Base-by-base conservation (phyloP, 1,140 invertebrate genomes). In the Drosophila nebulosa region DNA sequence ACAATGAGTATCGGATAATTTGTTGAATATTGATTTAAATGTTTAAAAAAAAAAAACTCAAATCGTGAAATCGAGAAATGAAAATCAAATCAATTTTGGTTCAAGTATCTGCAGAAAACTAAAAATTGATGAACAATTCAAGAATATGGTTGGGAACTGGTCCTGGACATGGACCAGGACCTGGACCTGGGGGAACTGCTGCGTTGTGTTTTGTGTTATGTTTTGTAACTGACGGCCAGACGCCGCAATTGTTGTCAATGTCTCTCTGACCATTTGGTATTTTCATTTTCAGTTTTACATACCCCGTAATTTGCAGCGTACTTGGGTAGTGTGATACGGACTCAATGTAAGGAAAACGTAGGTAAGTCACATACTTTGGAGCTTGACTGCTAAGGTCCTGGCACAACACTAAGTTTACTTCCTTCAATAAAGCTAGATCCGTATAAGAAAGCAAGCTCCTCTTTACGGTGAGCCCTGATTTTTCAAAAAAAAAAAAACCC, bases 61-160 rank as follows among this genome's bases (percentile, higher is more conserved):
- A 9, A 56, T 16, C 10, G 39, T 58, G 32, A 21, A 24, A 12
- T 63, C 10, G 42, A 30, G 60, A 63, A 69, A 64, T 71, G 57
- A 42, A 70, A 77, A 77, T 71, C 57, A 24, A 66, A 63, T 78
- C 63, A 55, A 58, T 74, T 73, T 61, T 65, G 61, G 58, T 71
- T 85, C 66, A 69, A 85, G 80, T 85, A 83, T 72, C 81, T 78
- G 63, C 77, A 69, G 68, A 12, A 69, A 59, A 76, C 61, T 78
- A 86, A 81, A 42, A 85, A 86, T 80, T 88, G 83, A 81, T 83
- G 83, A 78, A 86, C 69, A 88, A 76, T 88, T 76, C 83, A 78
- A 78, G 71, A 74, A 63, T 60, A 64, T 56, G 21, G 50, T 42
- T 22, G 6, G 18, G 9, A 36, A 16, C 53, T 56, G 71, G 55